phyloP scores from a whole-genome alignment of 2,888 invertebrate species.

The Eucriotettix oculatus region DNA sequence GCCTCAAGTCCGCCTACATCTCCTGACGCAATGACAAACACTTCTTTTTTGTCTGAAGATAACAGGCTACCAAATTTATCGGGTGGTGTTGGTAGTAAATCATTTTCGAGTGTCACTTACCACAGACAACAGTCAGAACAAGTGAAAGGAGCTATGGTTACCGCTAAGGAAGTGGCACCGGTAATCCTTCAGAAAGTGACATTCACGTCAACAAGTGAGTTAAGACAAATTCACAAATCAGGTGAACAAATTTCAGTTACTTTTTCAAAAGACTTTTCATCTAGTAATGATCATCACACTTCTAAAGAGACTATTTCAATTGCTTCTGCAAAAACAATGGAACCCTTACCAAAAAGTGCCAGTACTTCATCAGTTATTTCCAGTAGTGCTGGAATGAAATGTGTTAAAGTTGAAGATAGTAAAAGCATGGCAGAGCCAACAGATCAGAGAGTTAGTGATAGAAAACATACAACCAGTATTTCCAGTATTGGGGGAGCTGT shows the following conservation, averaged over 20 bases:
- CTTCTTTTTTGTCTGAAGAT: constrained; percentile 22
- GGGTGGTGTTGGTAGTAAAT: constrained; percentile 18
- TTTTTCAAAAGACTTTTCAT: neutral
- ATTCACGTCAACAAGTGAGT: constrained; percentile 41
- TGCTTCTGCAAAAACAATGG: neutral
- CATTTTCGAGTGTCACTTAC: neutral
- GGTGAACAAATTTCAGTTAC: neutral
- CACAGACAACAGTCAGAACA: neutral
- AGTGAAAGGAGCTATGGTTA: neutral
- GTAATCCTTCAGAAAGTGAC: constrained; percentile 13
- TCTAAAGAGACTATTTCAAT: neutral
- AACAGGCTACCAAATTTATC: constrained; percentile 16
- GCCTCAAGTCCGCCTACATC: constrained; percentile 39
- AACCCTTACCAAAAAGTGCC: constrained; percentile 4
- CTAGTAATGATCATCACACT: neutral
- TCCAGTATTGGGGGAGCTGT: constrained; percentile 49
- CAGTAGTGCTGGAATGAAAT: neutral
- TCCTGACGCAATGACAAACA: constrained; percentile 32
- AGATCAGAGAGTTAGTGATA: constrained; percentile 19
- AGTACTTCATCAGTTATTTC: constrained; percentile 5
- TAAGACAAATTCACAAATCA: constrained; percentile 24
- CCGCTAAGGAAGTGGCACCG: constrained; percentile 9
- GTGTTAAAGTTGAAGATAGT: constrained; percentile 1
- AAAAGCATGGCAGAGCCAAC: neutral
- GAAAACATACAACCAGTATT: constrained; percentile 36